phyloP scores from a whole-genome alignment of 2,113 vertebrate genomes.

The Salvelinus fontinalis region DNA sequence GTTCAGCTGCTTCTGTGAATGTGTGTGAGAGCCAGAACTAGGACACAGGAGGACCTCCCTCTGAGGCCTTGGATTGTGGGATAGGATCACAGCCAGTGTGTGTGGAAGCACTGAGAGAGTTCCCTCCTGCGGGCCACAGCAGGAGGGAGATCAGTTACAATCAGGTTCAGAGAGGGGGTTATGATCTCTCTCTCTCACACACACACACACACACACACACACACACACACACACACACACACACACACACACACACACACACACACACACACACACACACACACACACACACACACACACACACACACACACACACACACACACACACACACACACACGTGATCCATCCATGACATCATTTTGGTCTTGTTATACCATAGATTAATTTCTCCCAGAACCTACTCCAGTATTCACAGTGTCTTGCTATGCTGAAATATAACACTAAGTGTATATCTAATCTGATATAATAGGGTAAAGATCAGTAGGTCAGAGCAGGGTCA shows the following conservation, averaged over 20 bases:
- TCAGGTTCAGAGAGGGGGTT: slow-evolving; percentile 47
- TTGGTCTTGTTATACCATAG: neutral
- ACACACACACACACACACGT: slow-evolving; percentile 11
- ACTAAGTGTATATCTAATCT: neutral
- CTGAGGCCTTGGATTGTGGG: neutral
- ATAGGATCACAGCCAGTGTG: slow-evolving; percentile 7
- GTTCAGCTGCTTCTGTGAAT: neutral
- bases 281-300: slow-evolving; percentile 14
- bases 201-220: neutral
- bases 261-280: neutral
- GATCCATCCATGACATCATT: neutral
- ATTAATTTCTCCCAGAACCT: neutral
- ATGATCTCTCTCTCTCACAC: slow-evolving; percentile 5
- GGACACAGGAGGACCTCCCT: neutral
- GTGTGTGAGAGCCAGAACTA: neutral
- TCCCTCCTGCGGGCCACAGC: slow-evolving; percentile 68
- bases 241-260: slow-evolving; percentile 9
- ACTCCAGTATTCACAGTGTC: slow-evolving; percentile 1
- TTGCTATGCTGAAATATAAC: slow-evolving; percentile 9
- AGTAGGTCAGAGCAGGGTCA: slow-evolving; percentile 21
- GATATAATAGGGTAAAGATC: slow-evolving; percentile 36
- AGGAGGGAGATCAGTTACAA: slow-evolving; percentile 69
- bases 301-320: no score
- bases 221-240: neutral
- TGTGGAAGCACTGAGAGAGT: slow-evolving; percentile 51